A percentile compares a stretch with the other conserved stretches of the same genome.
Evolutionary conservation across 1,140 invertebrate species (phyloP).

Genomic region (Bradysia coprophila): DNA sequence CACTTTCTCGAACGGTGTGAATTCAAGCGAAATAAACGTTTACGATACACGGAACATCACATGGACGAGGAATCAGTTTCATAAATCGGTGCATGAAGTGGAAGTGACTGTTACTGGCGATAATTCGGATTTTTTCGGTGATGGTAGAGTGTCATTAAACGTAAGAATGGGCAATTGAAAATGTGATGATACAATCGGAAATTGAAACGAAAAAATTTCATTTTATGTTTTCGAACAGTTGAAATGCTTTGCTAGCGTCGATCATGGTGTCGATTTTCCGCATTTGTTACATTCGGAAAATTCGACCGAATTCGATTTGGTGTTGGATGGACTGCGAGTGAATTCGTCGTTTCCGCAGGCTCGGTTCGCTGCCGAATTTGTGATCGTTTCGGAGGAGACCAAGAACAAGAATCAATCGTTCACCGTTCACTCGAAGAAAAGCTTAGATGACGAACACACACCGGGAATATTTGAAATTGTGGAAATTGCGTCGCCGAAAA

Average conservation of each 20-base stretch:
- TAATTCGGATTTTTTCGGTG: slow-evolving; percentile 11
- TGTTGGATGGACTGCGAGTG: slow-evolving; percentile 31
- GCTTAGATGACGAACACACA: slow-evolving; percentile 50
- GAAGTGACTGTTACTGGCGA: slow-evolving; percentile 19
- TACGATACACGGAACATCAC: slow-evolving; percentile 16
- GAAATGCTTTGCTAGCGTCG: slow-evolving; percentile 7
- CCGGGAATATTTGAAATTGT: slow-evolving; percentile 49
- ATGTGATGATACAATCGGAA: too few species aligned
- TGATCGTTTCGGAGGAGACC: slow-evolving; percentile 26
- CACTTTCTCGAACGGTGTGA: not conserved
- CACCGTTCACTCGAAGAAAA: slow-evolving; percentile 28
- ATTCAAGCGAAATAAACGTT: not conserved
- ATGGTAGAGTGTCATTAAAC: slow-evolving; percentile 19
- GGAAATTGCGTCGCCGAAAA: slow-evolving; percentile 7
- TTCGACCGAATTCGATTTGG: slow-evolving; percentile 38
- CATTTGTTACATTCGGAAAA: slow-evolving; percentile 42
- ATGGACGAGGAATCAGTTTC: slow-evolving; percentile 20
- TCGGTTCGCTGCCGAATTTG: slow-evolving; percentile 36
- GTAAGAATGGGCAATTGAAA: slow-evolving; percentile 11
- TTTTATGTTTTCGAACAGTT: not conserved
- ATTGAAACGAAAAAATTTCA: not conserved
- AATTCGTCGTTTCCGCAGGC: slow-evolving; percentile 26
- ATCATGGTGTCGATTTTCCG: slow-evolving; percentile 31
- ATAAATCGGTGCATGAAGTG: slow-evolving; percentile 21
- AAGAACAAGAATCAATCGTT: slow-evolving; percentile 8